Conservation (phyloP, 2,113 vertebrate genomes). For the Amphiprion ocellaris region DNA sequence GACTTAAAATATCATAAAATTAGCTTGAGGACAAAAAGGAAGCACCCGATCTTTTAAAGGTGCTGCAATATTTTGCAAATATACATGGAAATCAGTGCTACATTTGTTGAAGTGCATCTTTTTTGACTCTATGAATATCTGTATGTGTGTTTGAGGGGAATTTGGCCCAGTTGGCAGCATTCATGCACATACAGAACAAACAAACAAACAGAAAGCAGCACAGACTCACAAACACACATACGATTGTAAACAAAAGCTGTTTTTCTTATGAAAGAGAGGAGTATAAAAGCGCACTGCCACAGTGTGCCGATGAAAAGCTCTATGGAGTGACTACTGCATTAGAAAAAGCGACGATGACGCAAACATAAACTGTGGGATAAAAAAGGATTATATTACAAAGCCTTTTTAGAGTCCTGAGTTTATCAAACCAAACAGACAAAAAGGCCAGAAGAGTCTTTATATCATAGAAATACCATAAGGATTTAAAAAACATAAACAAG, state of each 20-base stretch:
- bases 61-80: background rate
- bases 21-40: background rate
- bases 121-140: background rate
- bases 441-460: constrained; percentile 53
- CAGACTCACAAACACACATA: constrained; percentile 35
- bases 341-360: constrained; percentile 57
- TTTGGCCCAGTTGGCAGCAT: constrained; percentile 65
- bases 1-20: background rate
- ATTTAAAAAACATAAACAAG: constrained; percentile 8
- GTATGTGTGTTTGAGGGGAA: constrained; percentile 25
- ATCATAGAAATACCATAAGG: constrained; percentile 49
- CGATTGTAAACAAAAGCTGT: constrained; percentile 66
- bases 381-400: constrained; percentile 61
- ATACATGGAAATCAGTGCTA: constrained; percentile 7
- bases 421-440: constrained; percentile 68
- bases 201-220: constrained; percentile 11
- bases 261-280: constrained; percentile 53
- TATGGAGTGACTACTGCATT: constrained; percentile 62
- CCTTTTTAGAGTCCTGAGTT: constrained; percentile 83
- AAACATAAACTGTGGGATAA: constrained; percentile 55
- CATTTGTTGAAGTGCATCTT: constrained; percentile 26
- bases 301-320: constrained; percentile 52
- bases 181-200: constrained; percentile 1
- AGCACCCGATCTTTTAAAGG: background rate
- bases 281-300: constrained; percentile 66